phyloP scores from a whole-genome alignment of 1,140 invertebrate genomes.

The Phymastichus coffea region DNA sequence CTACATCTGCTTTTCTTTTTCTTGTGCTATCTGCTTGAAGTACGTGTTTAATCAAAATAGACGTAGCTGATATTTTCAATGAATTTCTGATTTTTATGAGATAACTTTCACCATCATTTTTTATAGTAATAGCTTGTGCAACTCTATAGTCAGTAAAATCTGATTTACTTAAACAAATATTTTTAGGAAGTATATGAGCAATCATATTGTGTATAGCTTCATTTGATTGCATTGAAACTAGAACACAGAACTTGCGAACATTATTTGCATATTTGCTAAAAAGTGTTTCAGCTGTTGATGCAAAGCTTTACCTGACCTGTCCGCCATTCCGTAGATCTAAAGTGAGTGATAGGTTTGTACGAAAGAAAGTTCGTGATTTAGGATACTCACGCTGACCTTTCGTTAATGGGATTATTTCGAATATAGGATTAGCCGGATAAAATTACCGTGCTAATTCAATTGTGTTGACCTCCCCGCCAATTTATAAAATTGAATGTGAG shows the following conservation, averaged over 20 bases:
- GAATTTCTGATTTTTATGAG: background rate
- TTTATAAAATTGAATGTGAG: too few relatives aligned
- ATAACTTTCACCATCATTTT: conserved; percentile 3
- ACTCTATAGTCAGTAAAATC: background rate
- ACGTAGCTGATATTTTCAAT: too few relatives aligned
- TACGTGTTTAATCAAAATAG: background rate
- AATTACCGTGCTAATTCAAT: too few relatives aligned
- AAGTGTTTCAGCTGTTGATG: background rate
- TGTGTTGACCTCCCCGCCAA: too few relatives aligned
- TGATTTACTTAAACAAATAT: conserved; percentile 8
- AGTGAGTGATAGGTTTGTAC: too few relatives aligned
- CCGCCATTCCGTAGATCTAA: too few relatives aligned
- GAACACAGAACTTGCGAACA: conserved; percentile 13
- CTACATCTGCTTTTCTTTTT: background rate
- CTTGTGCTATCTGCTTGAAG: background rate
- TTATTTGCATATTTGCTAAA: conserved; percentile 29
- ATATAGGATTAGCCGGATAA: too few relatives aligned
- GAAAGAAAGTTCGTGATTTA: too few relatives aligned
- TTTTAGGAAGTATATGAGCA: conserved; percentile 24
- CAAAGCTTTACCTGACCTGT: background rate
- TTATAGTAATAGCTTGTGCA: background rate
- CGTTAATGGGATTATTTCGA: too few relatives aligned
- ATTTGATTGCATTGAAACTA: conserved; percentile 22
- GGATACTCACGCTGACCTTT: too few relatives aligned
- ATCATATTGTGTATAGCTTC: conserved; percentile 20